A percentile compares a stretch with the other conserved stretches of the same genome.
Conservation (phyloP, 2,888 invertebrate species). For the Cephonodes hylas region DNA sequence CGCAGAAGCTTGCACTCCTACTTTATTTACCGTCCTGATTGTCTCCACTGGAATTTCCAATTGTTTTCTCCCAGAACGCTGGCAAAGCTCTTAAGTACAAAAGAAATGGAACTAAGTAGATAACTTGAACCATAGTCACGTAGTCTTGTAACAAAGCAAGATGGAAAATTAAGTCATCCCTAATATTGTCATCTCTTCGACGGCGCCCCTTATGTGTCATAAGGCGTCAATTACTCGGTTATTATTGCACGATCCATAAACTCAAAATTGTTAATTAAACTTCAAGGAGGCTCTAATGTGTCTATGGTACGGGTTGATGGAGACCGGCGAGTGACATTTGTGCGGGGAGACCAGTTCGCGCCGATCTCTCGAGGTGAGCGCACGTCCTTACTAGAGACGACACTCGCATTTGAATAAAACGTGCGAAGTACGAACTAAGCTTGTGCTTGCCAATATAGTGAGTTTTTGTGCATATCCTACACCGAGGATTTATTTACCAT, state of each 20-base stretch:
- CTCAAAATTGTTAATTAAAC: constrained; percentile 35
- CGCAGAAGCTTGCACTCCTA: background rate
- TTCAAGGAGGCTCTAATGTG: constrained; percentile 35
- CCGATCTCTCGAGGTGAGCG: background rate
- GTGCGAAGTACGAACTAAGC: constrained; percentile 4
- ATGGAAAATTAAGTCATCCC: background rate
- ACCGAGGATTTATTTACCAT: background rate
- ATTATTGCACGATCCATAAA: constrained; percentile 27
- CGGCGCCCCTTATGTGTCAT: background rate
- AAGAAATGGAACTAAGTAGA: background rate
- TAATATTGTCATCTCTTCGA: background rate
- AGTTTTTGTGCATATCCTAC: background rate
- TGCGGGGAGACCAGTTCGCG: constrained; percentile 10
- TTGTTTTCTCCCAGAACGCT: background rate
- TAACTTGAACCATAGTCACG: background rate
- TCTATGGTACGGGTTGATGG: constrained; percentile 36
- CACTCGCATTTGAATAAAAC: background rate
- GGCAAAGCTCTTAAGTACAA: background rate
- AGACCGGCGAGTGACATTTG: constrained; percentile 4
- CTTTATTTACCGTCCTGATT: background rate
- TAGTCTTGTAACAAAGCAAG: background rate
- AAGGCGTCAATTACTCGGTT: constrained; percentile 25
- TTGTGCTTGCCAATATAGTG: background rate
- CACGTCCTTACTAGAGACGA: background rate
- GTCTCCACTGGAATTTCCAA: background rate